Evolutionary conservation across 2,113 vertebrate genomes (phyloP).

Genomic region (Phainopepla nitens): DNA sequence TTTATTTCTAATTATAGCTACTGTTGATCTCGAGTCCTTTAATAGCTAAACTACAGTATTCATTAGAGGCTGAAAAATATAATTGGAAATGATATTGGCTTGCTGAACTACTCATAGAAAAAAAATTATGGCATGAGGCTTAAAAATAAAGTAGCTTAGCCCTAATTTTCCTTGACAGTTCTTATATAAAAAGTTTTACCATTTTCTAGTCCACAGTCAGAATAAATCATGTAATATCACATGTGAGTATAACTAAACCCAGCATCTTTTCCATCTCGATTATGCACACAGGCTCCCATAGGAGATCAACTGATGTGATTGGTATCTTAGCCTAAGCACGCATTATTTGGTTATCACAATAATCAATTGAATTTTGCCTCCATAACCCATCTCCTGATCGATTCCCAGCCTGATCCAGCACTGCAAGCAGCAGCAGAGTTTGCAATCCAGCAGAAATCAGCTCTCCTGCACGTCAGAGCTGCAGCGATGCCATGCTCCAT

Average conservation of each 20-base stretch:
- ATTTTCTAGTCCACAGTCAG: conserved; percentile 1
- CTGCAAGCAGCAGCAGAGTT: background rate
- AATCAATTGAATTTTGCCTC: background rate
- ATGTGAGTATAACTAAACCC: background rate
- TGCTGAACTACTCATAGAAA: background rate
- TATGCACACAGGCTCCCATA: background rate
- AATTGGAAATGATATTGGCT: background rate
- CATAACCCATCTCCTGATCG: background rate
- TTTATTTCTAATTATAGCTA: background rate
- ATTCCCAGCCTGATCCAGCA: background rate
- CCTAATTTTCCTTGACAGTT: conserved; percentile 30
- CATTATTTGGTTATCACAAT: background rate
- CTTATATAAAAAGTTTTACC: conserved; percentile 34
- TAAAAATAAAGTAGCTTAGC: conserved; percentile 17
- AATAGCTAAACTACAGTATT: background rate
- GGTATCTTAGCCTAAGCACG: background rate
- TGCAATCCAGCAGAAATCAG: background rate
- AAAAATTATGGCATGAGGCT: background rate
- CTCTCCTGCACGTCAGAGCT: background rate
- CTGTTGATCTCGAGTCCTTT: background rate
- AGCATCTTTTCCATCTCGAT: background rate
- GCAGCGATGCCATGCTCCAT: background rate
- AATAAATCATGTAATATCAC: background rate
- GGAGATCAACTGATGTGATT: background rate
- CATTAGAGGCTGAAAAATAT: background rate